A percentile compares a stretch with the other conserved stretches of the same genome.
Evolutionary conservation across 2,888 invertebrate species (phyloP).

Genomic region (Brachyopa scutellaris): DNA sequence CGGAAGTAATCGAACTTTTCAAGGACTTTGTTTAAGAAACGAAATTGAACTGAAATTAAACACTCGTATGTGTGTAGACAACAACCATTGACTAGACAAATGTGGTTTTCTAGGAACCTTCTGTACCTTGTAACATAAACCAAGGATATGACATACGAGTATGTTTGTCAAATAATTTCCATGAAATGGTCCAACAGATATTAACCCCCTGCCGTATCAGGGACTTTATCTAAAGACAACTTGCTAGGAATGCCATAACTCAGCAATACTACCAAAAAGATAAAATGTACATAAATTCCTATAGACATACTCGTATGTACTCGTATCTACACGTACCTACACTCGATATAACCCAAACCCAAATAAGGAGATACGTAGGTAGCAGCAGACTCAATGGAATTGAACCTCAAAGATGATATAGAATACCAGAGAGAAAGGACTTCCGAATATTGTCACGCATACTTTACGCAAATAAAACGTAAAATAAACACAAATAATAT

Average conservation of each 20-base stretch:
- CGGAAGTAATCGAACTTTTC: too few species aligned
- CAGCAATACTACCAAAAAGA: background rate
- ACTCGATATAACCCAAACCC: background rate
- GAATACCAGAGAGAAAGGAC: slow-evolving; percentile 9
- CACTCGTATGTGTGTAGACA: too few species aligned
- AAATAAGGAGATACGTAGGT: background rate
- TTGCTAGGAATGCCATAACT: slow-evolving; percentile 1
- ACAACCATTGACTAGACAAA: background rate
- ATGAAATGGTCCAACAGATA: background rate
- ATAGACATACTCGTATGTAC: background rate
- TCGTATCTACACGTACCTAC: background rate
- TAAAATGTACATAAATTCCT: background rate
- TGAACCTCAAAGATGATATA: background rate
- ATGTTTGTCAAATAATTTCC: background rate
- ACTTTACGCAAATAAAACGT: slow-evolving; percentile 60
- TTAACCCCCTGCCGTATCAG: background rate
- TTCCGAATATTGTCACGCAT: slow-evolving; percentile 57
- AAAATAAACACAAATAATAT: slow-evolving; percentile 59
- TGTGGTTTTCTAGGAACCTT: background rate
- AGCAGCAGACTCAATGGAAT: background rate
- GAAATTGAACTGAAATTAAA: too few species aligned
- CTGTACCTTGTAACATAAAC: background rate
- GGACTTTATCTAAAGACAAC: background rate
- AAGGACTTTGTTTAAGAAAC: too few species aligned
- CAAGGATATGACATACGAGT: background rate